Conservation (phyloP, 1,140 invertebrate species). For the Chymomyza costata region DNA sequence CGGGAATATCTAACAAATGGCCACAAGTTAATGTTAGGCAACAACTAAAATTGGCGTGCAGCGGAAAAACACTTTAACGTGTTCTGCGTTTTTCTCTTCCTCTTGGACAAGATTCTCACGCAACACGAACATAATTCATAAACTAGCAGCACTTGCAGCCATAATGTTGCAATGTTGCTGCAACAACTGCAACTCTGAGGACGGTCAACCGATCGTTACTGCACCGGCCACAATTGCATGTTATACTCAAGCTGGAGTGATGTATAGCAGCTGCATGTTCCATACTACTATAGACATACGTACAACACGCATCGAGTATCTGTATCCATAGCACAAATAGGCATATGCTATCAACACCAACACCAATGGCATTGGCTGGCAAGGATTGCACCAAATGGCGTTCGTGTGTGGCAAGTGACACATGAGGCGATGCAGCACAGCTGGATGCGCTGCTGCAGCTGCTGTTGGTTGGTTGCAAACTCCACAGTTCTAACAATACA, state of each 20-base stretch:
- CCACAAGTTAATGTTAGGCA: conserved; percentile 48
- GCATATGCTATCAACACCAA: conserved; percentile 66
- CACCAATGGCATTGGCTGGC: conserved; percentile 39
- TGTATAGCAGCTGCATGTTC: background rate
- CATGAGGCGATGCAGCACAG: conserved; percentile 66
- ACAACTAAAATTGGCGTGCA: conserved; percentile 68
- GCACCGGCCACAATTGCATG: background rate
- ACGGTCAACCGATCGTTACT: too few relatives aligned
- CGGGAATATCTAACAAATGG: conserved; percentile 54
- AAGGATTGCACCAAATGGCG: conserved; percentile 53
- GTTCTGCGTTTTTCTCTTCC: conserved; percentile 34
- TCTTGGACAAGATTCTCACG: conserved; percentile 47
- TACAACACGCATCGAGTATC: too few relatives aligned
- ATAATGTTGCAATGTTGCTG: conserved; percentile 36
- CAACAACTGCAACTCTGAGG: conserved; percentile 8
- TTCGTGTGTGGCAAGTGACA: conserved; percentile 70
- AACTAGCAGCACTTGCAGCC: conserved; percentile 33
- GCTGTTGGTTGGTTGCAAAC: conserved; percentile 12
- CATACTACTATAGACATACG: too few relatives aligned
- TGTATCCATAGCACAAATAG: conserved; percentile 12
- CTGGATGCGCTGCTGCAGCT: conserved; percentile 36
- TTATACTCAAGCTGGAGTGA: background rate
- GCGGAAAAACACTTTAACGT: conserved; percentile 68
- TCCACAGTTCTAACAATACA: conserved; percentile 10
- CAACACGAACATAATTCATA: conserved; percentile 68